phyloP scores from a whole-genome alignment of 2,113 vertebrate genomes.

The Coptodon rendalli region DNA sequence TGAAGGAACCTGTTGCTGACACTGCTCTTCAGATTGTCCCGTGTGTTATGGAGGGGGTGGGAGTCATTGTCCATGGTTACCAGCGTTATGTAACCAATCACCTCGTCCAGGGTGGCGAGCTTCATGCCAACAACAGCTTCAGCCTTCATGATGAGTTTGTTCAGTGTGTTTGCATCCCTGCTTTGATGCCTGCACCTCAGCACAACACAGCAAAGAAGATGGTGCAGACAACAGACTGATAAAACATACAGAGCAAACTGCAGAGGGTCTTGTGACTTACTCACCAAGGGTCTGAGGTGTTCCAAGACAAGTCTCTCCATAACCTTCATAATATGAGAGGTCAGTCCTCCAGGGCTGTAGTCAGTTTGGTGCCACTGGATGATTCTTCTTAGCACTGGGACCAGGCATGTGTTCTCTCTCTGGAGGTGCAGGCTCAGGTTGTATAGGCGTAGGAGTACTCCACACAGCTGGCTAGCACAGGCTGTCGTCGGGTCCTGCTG shows the following conservation, averaged over 20 bases:
- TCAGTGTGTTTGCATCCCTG: not conserved
- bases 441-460: not conserved
- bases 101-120: not conserved
- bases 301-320: not conserved
- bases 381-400: not conserved
- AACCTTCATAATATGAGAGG: not conserved
- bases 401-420: not conserved
- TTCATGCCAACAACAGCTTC: not conserved
- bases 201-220: not conserved
- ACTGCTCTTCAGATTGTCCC: not conserved
- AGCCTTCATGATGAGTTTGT: not conserved
- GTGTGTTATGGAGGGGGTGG: not conserved
- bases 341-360: not conserved
- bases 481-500: fast-evolving
- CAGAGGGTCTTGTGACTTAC: not conserved
- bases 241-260: not conserved
- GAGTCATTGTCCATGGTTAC: not conserved
- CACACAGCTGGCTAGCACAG: not conserved
- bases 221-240: not conserved
- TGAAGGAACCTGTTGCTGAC: not conserved
- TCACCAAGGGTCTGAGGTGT: not conserved
- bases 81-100: not conserved
- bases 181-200: not conserved
- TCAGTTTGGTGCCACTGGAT: not conserved
- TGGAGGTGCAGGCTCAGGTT: not conserved